Percentiles rank a stretch among this genome's conserved stretches.
These are phyloP conservation scores for Alligator sinensis DNA, from an alignment of 2,113 vertebrate genomes.

Conservation along the genomic window DNA sequence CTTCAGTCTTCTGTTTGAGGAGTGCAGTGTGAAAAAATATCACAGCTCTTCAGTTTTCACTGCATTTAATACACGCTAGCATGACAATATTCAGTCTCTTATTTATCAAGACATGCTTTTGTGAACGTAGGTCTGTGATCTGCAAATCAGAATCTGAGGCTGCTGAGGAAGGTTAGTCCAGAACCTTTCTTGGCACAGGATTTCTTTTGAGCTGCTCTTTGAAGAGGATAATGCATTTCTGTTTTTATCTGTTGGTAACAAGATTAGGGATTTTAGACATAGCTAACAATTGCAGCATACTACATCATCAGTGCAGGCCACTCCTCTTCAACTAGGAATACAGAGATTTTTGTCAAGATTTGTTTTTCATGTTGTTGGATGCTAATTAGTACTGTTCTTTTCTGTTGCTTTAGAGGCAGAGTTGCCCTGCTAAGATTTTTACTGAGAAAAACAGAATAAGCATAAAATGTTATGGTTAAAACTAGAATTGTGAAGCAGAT, in stretches of 20 bases:
- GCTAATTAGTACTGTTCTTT: background rate
- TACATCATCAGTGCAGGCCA: rapidly evolving
- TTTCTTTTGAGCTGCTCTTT: background rate
- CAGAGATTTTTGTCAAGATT: background rate
- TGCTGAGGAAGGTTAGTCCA: background rate
- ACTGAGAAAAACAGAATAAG: background rate
- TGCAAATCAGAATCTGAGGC: background rate
- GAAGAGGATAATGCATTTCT: slow-evolving; percentile 39
- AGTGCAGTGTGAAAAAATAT: background rate
- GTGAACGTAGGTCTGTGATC: background rate
- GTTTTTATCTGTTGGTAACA: slow-evolving; percentile 33
- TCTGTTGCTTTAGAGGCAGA: background rate
- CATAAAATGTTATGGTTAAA: background rate
- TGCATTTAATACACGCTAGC: rapidly evolving
- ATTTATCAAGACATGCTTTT: background rate
- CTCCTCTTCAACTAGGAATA: background rate
- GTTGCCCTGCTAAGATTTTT: background rate
- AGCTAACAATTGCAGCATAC: rapidly evolving
- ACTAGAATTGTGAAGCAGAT: background rate
- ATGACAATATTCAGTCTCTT: background rate
- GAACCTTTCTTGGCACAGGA: rapidly evolving
- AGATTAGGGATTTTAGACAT: slow-evolving; percentile 36
- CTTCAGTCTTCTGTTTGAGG: background rate
- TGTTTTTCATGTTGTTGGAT: background rate
- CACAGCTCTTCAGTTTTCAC: background rate